Conservation (phyloP, 2,888 invertebrate genomes). For the Polymixis lichenea region DNA sequence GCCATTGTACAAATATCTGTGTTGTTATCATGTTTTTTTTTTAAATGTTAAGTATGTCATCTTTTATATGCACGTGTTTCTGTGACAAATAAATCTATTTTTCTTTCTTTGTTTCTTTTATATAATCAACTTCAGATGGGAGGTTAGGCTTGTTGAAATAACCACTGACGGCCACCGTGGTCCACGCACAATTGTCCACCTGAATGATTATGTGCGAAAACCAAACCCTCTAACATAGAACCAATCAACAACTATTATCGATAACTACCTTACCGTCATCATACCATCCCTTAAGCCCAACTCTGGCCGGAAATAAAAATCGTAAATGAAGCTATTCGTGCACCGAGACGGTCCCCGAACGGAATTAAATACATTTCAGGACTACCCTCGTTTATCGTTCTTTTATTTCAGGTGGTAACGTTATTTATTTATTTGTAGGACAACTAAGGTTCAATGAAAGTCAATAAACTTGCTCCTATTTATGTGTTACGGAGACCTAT, state of each 20-base stretch:
- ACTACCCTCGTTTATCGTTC: slow-evolving; percentile 86
- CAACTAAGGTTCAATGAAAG: slow-evolving; percentile 56
- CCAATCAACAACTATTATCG: slow-evolving; percentile 17
- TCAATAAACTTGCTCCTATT: slow-evolving; percentile 51
- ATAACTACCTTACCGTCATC: slow-evolving; percentile 31
- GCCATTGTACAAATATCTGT: too few relatives aligned
- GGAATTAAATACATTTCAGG: slow-evolving; percentile 88
- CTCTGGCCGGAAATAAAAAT: slow-evolving; percentile 89
- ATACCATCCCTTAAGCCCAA: slow-evolving; percentile 54
- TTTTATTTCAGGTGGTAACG: slow-evolving; percentile 89
- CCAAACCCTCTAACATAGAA: neutral
- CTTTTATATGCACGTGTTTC: too few relatives aligned
- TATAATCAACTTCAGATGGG: too few relatives aligned
- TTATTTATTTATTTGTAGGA: slow-evolving; percentile 83
- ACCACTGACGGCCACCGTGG: too few relatives aligned
- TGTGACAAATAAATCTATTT: too few relatives aligned
- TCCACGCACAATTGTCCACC: too few relatives aligned
- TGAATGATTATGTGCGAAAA: too few relatives aligned
- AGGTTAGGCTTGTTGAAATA: too few relatives aligned
- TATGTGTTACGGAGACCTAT: slow-evolving; percentile 43
- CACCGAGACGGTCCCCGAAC: slow-evolving; percentile 84
- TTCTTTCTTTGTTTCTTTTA: too few relatives aligned
- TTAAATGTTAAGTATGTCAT: too few relatives aligned
- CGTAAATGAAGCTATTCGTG: slow-evolving; percentile 90
- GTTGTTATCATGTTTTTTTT: too few relatives aligned